Evolutionary conservation across 1,140 invertebrate genomes (phyloP), one percentile per base, ranked within the genome.

Genomic region (Drosophila bifasciata): DNA sequence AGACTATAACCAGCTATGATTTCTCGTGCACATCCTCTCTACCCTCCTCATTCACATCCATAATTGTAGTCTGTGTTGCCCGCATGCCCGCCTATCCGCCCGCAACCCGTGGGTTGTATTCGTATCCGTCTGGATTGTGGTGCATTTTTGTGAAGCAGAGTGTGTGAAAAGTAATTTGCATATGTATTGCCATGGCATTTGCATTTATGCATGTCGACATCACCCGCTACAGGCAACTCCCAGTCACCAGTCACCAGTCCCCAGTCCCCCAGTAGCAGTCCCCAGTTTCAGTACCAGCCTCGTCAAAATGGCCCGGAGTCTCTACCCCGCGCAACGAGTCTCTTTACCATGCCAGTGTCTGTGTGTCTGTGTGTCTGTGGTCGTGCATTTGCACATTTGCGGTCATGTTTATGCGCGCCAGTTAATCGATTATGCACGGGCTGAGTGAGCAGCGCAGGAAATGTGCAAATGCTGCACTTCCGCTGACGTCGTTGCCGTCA

Each of bases 401-500:
- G 80, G 80, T 86, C 80, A 86, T 85, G 80, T 85, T 85, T 85
- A 85, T 85, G 80, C 76, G 81, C 72, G 64, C 81, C 77, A 85
- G 80, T 85, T 85, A 85, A 85, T 85, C 80, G 80, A 85, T 85
- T 85, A 85, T 85, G 81, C 80, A 80, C 75, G 77, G 80, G 72
- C 81, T 80, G 80, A 85, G 73, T 85, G 80, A 85, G 71, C 80
- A 85, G 83, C 69, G 68, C 77, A 76, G 80, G 80, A 85, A 85
- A 85, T 86, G 80, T 86, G 80, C 80, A 86, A 85, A 85, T 86
- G 80, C 77, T 69, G 80, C 68, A 79, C 72, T 76, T 85, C 80
- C 80, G 79, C 69, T 48, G 32, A 41, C 55, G 40, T 36, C 32
- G 32, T 13, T 13, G 32, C 1, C 32, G 32, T 36, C 32, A 2